phyloP scores from a whole-genome alignment of 2,888 invertebrate genomes.

The Clunio marinus region DNA sequence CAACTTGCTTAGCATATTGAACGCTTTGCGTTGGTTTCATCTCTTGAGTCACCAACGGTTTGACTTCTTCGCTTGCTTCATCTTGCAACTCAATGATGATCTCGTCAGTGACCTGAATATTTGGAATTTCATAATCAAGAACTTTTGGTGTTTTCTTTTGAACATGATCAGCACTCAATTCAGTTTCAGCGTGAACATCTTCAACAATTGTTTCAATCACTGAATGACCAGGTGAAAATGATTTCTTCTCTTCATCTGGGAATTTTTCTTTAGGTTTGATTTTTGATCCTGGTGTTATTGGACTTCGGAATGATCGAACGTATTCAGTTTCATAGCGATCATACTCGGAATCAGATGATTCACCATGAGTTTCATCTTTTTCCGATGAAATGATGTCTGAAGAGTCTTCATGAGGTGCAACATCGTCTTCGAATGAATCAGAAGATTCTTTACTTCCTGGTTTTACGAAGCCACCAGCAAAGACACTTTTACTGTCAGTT shows the following conservation, averaged over 20 bases:
- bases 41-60: slow-evolving; percentile 46
- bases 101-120: slow-evolving; percentile 50
- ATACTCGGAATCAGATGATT: slow-evolving; percentile 50
- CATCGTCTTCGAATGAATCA: slow-evolving; percentile 50
- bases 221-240: slow-evolving; percentile 49
- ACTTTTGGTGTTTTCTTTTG: slow-evolving; percentile 49
- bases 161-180: slow-evolving; percentile 45
- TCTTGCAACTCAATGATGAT: slow-evolving; percentile 43
- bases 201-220: slow-evolving; percentile 50
- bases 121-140: slow-evolving; percentile 50
- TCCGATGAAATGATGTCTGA: slow-evolving; percentile 40
- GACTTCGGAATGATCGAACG: slow-evolving; percentile 51
- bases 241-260: slow-evolving; percentile 49
- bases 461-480: slow-evolving; percentile 45
- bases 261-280: slow-evolving; percentile 45
- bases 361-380: slow-evolving; percentile 42
- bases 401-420: slow-evolving; percentile 46
- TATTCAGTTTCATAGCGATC: slow-evolving; percentile 53
- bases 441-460: slow-evolving; percentile 51
- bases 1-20: slow-evolving; percentile 44
- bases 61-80: slow-evolving; percentile 48
- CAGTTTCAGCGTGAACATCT: slow-evolving; percentile 49
- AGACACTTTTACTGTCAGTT: slow-evolving; percentile 54
- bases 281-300: slow-evolving; percentile 46
- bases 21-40: slow-evolving; percentile 45